Percentiles rank a stretch among this genome's conserved stretches.
Evolutionary conservation across 2,888 invertebrate genomes (phyloP).

Genomic region (Acanthococcus lagerstroemiae): DNA sequence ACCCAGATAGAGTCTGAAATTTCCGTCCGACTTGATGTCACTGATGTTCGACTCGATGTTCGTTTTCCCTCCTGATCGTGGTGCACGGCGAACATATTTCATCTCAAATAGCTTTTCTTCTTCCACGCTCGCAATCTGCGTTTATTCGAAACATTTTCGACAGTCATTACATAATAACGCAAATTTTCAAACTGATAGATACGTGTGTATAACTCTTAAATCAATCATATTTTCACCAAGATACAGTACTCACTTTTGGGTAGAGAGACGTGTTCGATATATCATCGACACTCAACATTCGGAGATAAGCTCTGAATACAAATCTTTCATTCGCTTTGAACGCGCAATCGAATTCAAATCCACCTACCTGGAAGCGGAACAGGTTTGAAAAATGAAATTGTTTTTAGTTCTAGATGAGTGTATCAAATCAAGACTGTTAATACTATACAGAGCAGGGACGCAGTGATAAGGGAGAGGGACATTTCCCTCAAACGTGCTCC

Average conservation of each 20-base stretch:
- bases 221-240: too few relatives aligned
- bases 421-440: too few relatives aligned
- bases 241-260: constrained; percentile 40
- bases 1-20: constrained; percentile 58
- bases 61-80: constrained; percentile 47
- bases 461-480: too few relatives aligned
- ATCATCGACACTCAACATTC: constrained; percentile 59
- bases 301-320: constrained; percentile 58
- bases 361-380: constrained; percentile 42
- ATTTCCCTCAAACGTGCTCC: too few relatives aligned
- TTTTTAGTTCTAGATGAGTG: too few relatives aligned
- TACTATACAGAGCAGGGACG: too few relatives aligned
- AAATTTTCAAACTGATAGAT: too few relatives aligned
- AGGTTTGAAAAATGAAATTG: too few relatives aligned
- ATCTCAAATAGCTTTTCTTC: constrained; percentile 70
- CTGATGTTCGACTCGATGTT: constrained; percentile 45
- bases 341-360: constrained; percentile 63
- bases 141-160: constrained; percentile 36
- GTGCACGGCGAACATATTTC: constrained; percentile 62
- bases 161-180: constrained; percentile 2
- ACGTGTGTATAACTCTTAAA: too few relatives aligned
- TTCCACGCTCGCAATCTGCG: constrained; percentile 60
- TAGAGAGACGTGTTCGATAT: constrained; percentile 63
- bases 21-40: constrained; percentile 56
- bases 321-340: constrained; percentile 67